Conservation (phyloP, 2,888 invertebrate genomes). For the Lathronympha strigana region DNA sequence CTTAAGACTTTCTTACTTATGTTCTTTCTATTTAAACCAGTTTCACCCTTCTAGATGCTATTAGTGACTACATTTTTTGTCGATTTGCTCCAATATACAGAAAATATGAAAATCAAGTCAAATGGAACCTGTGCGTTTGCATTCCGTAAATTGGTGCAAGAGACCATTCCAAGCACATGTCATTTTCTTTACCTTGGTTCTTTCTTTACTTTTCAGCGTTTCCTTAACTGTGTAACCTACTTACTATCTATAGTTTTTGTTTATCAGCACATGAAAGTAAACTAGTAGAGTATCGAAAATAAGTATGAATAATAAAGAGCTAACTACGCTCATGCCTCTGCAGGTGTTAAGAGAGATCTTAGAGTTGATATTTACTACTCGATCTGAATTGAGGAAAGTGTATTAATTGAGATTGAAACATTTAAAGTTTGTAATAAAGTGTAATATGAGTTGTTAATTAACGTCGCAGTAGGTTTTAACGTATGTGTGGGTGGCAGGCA, state of each 20-base stretch:
- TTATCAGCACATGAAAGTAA: constrained; percentile 84
- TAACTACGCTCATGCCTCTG: constrained; percentile 70
- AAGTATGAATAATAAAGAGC: constrained; percentile 50
- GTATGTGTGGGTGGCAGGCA: constrained; percentile 86
- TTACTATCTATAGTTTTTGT: constrained; percentile 68
- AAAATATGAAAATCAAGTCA: constrained; percentile 43
- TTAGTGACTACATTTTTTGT: constrained; percentile 53
- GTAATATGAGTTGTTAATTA: constrained; percentile 21
- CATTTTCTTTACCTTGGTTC: constrained; percentile 60
- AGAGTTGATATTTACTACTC: constrained; percentile 51
- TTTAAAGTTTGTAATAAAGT: background rate
- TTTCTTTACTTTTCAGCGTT: constrained; percentile 54
- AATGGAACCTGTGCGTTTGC: background rate
- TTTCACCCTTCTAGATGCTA: constrained; percentile 58
- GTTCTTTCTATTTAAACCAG: constrained; percentile 50
- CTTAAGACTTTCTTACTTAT: constrained; percentile 56
- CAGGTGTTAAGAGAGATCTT: constrained; percentile 50
- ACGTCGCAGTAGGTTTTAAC: constrained; percentile 10
- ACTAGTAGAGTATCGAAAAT: constrained; percentile 54
- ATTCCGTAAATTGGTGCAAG: constrained; percentile 64
- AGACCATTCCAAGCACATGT: constrained; percentile 63
- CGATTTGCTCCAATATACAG: constrained; percentile 66
- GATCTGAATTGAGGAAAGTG: constrained; percentile 80
- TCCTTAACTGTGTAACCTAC: constrained; percentile 55
- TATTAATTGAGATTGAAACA: constrained; percentile 16